Conservation (phyloP, 1,140 invertebrate species). For the Scaptomyza montana region DNA sequence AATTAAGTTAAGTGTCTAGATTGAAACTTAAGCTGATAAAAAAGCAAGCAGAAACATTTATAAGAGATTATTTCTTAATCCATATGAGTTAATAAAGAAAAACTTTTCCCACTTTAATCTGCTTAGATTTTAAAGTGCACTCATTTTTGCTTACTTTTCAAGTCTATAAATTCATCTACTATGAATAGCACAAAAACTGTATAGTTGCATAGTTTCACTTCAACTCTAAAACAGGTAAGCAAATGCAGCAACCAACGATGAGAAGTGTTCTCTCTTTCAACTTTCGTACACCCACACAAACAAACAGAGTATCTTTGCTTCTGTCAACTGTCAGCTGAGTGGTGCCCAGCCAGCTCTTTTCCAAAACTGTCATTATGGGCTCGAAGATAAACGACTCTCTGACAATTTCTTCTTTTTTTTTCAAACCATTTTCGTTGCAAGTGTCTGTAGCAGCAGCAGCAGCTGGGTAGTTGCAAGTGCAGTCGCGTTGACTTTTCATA, state of each 20-base stretch:
- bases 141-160: background rate
- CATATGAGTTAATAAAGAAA: too few relatives aligned
- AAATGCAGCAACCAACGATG: background rate
- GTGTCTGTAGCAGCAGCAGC: slow-evolving; percentile 25
- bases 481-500: slow-evolving; percentile 73
- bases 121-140: background rate
- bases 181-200: background rate
- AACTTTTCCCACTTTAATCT: too few relatives aligned
- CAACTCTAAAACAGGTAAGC: slow-evolving; percentile 1
- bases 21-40: too few relatives aligned
- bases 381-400: slow-evolving; percentile 77
- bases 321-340: slow-evolving; percentile 59
- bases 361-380: slow-evolving; percentile 77
- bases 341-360: slow-evolving; percentile 63
- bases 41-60: too few relatives aligned
- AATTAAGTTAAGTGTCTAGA: too few relatives aligned
- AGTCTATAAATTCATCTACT: background rate
- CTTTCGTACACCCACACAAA: background rate
- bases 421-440: slow-evolving; percentile 6
- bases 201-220: background rate
- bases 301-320: background rate
- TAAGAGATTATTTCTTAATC: too few relatives aligned
- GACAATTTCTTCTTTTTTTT: slow-evolving; percentile 51
- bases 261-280: background rate
- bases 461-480: slow-evolving; percentile 9